Base-by-base conservation (phyloP, 2,797 vertebrate species). In the Leptodactylus fallax region DNA sequence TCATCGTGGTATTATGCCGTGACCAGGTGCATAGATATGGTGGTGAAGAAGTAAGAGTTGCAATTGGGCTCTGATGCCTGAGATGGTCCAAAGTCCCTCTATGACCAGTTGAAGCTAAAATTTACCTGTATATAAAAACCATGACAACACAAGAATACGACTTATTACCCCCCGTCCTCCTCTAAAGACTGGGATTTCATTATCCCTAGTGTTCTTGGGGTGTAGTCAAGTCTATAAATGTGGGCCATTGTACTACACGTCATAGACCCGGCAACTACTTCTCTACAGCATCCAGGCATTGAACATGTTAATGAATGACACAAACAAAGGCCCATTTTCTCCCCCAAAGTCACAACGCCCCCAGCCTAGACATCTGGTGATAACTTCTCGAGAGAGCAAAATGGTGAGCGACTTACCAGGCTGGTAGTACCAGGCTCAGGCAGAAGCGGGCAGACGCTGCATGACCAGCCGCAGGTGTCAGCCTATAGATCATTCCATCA, bases 251-350 rank as follows among this genome's bases (percentile, higher is more conserved):
- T 74, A 51, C 27, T 47, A 10, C 71, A 49, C 21, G 45, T 72
- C 69, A 9, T 72, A 47, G 69, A 47, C 36, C 21, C 36, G 3
- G 45, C 69, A 8, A 45, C 36, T 47, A 6, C 71, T 47, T 45
- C 17, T 1, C 45, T 21, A 74, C 3, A 49, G 49, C 19, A n/a
- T 13, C 19, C 71, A 45, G 17, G 36, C 36, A 47, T 47, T 74
- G 71, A 74, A 74, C 17, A 74, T 74, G 71, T 74, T 74, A 51
- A 74, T 74, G 71, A 51, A 74, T 9, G 19, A 51, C 3, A 17
- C 3, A 49, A 81, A 81, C 79, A 81, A 81, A 49, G 79, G 17
- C n/a, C 60, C 60, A 81, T 81, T 81, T 63, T 80, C 60, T 65
- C 7, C 17, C 17, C 71, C 36, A 72, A 71, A 72, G 71, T 72